Conservation (phyloP, 2,888 invertebrate genomes). For the Philopedon plagiatum region DNA sequence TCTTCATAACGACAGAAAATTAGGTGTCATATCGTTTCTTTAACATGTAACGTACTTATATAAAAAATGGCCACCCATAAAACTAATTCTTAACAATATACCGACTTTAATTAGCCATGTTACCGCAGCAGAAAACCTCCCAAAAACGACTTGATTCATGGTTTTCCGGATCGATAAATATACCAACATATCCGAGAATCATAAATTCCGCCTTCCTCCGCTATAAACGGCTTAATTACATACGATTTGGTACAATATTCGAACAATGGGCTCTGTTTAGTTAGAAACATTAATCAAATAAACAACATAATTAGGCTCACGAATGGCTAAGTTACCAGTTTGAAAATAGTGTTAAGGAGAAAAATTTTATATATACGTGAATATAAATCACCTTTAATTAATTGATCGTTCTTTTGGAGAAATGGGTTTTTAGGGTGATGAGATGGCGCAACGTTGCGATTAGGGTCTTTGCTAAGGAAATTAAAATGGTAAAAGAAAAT, state of each 20-base stretch:
- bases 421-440: too few relatives aligned
- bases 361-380: neutral
- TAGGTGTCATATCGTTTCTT: too few relatives aligned
- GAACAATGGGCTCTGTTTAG: conserved; percentile 36
- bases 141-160: conserved; percentile 40
- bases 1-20: too few relatives aligned
- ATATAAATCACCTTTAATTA: conserved; percentile 14
- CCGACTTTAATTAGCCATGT: neutral
- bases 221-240: conserved; percentile 45
- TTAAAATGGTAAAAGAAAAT: too few relatives aligned
- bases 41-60: too few relatives aligned
- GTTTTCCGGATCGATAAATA: conserved; percentile 46
- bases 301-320: conserved; percentile 35
- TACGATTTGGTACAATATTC: conserved; percentile 35
- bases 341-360: conserved; percentile 3
- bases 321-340: conserved; percentile 17
- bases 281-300: conserved; percentile 37
- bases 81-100: neutral
- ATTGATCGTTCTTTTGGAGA: conserved; percentile 5
- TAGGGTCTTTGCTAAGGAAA: too few relatives aligned
- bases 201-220: conserved; percentile 38
- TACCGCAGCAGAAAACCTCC: conserved; percentile 9
- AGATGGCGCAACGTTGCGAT: too few relatives aligned
- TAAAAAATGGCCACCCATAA: neutral
- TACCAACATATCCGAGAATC: conserved; percentile 37